Evolutionary conservation across 2,888 invertebrate genomes (phyloP), one percentile per base, ranked within the genome.

Genomic region (Endomychus coccineus): DNA sequence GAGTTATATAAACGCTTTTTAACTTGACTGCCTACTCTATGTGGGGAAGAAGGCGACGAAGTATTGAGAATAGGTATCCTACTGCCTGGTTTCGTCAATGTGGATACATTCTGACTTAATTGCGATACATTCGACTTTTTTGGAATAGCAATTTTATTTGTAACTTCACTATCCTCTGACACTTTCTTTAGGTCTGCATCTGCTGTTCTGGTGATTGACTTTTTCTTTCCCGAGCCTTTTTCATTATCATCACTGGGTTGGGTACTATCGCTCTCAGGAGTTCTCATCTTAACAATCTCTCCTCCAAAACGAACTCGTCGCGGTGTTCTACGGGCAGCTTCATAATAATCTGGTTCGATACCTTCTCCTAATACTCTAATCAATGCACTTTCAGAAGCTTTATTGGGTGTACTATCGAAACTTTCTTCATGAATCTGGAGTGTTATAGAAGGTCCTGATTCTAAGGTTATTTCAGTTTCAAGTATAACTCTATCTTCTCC

Each of bases 231-330:
- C 5, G 36, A 31, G n/a, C n/a, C n/a, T n/a, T n/a, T n/a, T 30
- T 45, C 38, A 21, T 38, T 36, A 22, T 71, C 72, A 54, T 75
- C 75, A 50, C 75, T 75, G 7, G 72, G 70, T 29, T 73, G 69
- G 16, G 77, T 68, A 34, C 78, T 79, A 55, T 87, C 87, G 59
- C 85, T 86, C 49, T 88, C 88, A 0, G 88, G 88, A 9, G 88
- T 88, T 43, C 88, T 69, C 63, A 88, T 75, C 69, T 88, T 88
- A 3, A 88, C 80, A 44, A 84, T 74, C 66, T 88, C 88, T n/a
- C 88, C 88, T 3, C 88, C 88, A 50, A 88, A 88, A 30, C 84
- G 78, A 5, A 88, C 88, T 53, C 84, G 75, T 57, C 85, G 76
- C 0, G 78, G 74, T 1, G 77, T 76, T 46, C 75, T 70, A 13